These are phyloP conservation scores for Lamproptera curius DNA, from an alignment of 2,888 invertebrate species.

Conservation along the genomic window DNA sequence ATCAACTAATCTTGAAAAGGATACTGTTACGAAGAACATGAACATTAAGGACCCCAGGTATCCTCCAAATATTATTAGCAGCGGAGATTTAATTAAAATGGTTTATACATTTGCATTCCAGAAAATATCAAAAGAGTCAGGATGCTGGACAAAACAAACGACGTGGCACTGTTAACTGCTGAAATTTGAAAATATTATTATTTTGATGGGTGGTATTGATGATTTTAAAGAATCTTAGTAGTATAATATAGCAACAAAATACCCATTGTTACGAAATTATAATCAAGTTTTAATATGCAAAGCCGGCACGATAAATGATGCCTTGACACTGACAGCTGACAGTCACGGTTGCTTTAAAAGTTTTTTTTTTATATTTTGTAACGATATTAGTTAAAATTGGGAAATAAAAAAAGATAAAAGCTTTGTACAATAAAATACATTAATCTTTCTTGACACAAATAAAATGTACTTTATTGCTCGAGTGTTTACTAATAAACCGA, in stretches of 20 bases:
- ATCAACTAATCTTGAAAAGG: constrained; percentile 54
- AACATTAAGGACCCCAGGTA: constrained; percentile 92
- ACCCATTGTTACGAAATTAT: constrained; percentile 6
- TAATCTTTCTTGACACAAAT: no score
- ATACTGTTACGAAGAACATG: constrained; percentile 89
- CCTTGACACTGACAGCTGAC: not conserved
- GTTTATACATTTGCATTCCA: constrained; percentile 94
- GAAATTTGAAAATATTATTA: constrained; percentile 43
- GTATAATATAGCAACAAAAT: not conserved
- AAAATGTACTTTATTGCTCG: no score
- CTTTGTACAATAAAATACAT: no score
- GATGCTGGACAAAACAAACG: constrained; percentile 87
- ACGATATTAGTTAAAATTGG: no score
- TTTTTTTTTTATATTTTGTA: no score
- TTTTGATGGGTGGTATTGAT: not conserved
- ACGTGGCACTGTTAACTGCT: constrained; percentile 86
- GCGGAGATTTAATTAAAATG: constrained; percentile 87
- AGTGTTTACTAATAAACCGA: no score
- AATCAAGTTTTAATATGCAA: not conserved
- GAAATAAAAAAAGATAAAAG: no score
- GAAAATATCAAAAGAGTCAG: constrained; percentile 91
- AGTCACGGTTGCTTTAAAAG: not conserved
- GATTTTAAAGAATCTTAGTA: not conserved
- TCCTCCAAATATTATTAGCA: constrained; percentile 92
- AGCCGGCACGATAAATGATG: constrained; percentile 3